Base-by-base conservation (phyloP, 2,888 invertebrate genomes). In the Molanna angustata region DNA sequence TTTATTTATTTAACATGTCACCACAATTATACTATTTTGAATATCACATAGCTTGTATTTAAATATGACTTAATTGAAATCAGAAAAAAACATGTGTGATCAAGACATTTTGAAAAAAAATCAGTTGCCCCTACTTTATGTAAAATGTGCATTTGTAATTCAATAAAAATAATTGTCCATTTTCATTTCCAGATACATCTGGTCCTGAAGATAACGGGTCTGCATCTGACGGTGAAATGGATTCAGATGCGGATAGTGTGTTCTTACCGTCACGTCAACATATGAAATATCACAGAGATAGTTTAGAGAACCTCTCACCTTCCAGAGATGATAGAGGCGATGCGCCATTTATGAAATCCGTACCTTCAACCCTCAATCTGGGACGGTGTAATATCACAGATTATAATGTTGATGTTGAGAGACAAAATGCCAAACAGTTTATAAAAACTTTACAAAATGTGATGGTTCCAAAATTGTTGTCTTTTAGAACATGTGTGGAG, bases 351-450 rank as follows among this genome's bases (percentile, higher is more conserved):
- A 64, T 68, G 27, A 76, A 69, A 57, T 62, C 70, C 18, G 66
- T 76, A 6, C 76, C 76, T 0, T 75, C 74, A 57, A 77, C 76
- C 18, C 63, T 77, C 31, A 76, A 76, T 56, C 67, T 77, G 31
- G 77, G 76, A 58, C 70, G 77, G 60, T 76, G 76, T 62, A 75
- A 71, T 1, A 65, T 74, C 55, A 76, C 75, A 0, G 77, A 86
- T 65, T 85, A 85, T 61, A 90, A 90, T 61, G 87, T 88, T 9
- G 91, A 92, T 65, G 81, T 88, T 37, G 94, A 94, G 68, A 78
- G 92, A 45, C 89, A 91, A 66, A 93, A 93, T 67, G 92, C 94
- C 0, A 76, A 87, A 16, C 86, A 88, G 65, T 94, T 93, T 67
- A 84, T 90, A 0, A 85, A 86, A 64, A 88, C 87, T 0, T 66